These are phyloP conservation scores for Drosophila merina DNA, from an alignment of 2,888 invertebrate genomes.

Conservation along the genomic window DNA sequence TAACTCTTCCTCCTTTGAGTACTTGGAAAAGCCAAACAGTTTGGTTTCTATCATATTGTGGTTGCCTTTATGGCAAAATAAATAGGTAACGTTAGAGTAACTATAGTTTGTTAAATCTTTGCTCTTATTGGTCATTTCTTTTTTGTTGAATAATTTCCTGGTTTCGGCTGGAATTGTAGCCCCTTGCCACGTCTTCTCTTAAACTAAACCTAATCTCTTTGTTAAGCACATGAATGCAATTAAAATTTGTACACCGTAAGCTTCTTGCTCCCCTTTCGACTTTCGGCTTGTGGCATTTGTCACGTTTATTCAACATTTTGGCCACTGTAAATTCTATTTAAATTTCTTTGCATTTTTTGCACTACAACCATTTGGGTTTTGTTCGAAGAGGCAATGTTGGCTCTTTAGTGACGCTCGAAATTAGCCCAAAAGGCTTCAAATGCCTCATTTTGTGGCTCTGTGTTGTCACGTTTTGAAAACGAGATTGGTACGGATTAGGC, in stretches of 20 bases:
- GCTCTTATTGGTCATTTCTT: not conserved
- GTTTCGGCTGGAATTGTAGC: too few relatives aligned
- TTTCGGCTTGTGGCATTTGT: slow-evolving; percentile 35
- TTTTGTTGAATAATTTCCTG: too few relatives aligned
- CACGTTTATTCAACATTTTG: slow-evolving; percentile 40
- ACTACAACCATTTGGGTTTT: not conserved
- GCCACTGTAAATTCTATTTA: slow-evolving; percentile 46
- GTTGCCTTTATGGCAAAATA: not conserved
- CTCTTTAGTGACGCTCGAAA: slow-evolving; percentile 63
- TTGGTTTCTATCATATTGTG: not conserved
- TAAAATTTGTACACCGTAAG: slow-evolving; percentile 7
- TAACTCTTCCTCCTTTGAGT: slow-evolving; percentile 2
- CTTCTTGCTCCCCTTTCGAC: not conserved
- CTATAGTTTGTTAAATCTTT: not conserved
- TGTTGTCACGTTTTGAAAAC: slow-evolving; percentile 67
- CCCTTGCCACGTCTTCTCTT: too few relatives aligned
- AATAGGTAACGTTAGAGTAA: not conserved
- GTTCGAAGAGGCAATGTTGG: slow-evolving; percentile 6
- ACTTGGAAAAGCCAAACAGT: not conserved
- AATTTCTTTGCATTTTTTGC: slow-evolving; percentile 28
- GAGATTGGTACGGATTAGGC: slow-evolving; percentile 65
- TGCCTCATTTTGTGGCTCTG: slow-evolving; percentile 53
- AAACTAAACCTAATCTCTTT: not conserved
- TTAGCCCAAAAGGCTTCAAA: slow-evolving; percentile 62
- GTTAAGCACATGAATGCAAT: slow-evolving; percentile 3